Evolutionary conservation across 2,888 invertebrate species (phyloP).

Genomic region (Orthosia incerta): DNA sequence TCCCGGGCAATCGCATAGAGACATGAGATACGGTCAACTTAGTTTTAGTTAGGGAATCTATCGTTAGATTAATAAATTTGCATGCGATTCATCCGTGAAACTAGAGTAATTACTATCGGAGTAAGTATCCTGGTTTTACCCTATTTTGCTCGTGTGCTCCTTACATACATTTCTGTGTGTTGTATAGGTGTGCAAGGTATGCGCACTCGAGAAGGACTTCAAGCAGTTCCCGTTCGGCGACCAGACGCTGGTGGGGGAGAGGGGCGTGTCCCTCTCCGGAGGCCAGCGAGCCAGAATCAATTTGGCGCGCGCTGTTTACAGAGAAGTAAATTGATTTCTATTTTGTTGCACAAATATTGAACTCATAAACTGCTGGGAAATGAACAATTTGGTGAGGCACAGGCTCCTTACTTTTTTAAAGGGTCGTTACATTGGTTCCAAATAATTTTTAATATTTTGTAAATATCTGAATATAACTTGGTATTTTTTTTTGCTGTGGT

Average conservation of each 20-base stretch:
- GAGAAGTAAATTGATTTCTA: slow-evolving; percentile 81
- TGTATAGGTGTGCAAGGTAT: slow-evolving; percentile 85
- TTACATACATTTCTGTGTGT: slow-evolving; percentile 35
- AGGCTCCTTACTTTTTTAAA: neutral
- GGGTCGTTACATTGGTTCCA: neutral
- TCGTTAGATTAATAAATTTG: too few species aligned
- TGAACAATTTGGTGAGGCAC: slow-evolving; percentile 21
- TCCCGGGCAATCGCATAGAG: too few species aligned
- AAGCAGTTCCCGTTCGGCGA: slow-evolving; percentile 93
- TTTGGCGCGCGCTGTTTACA: slow-evolving; percentile 90
- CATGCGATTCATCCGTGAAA: too few species aligned
- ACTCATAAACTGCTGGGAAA: slow-evolving; percentile 61
- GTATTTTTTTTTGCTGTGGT: neutral
- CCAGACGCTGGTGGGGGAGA: slow-evolving; percentile 93
- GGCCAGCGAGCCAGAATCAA: slow-evolving; percentile 94
- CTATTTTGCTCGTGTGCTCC: neutral
- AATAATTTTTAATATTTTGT: neutral
- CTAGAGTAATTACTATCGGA: too few species aligned
- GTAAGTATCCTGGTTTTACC: too few species aligned
- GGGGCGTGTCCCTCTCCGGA: slow-evolving; percentile 93
- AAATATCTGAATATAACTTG: neutral
- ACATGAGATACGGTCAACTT: too few species aligned
- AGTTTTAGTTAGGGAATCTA: too few species aligned
- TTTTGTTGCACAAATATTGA: slow-evolving; percentile 66
- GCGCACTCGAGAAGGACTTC: slow-evolving; percentile 90